Evolutionary conservation across 2,797 vertebrate species (phyloP).

Genomic region (Notoglanidium macrostoma): DNA sequence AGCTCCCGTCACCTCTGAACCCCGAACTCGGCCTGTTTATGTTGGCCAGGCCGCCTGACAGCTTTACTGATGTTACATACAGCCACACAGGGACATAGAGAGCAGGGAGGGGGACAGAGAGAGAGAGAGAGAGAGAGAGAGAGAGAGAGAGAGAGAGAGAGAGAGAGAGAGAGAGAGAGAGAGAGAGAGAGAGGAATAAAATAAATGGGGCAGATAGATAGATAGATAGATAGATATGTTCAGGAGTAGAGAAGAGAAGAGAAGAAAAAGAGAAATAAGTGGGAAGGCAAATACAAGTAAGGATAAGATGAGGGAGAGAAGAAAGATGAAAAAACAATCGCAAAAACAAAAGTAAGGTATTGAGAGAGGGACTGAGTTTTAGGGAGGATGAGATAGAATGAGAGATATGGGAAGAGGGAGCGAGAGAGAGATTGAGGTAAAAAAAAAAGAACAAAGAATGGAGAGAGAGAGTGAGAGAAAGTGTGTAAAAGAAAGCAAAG

Average conservation of each 20-base stretch:
- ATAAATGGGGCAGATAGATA: constrained; percentile 50
- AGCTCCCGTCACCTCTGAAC: constrained; percentile 98
- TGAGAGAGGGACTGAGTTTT: neutral
- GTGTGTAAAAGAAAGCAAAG: neutral
- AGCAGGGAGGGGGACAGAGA: constrained; percentile 45
- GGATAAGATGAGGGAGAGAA: neutral
- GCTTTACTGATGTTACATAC: constrained; percentile 99
- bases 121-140: constrained; percentile 6
- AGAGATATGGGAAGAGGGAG: neutral
- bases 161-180: constrained; percentile 30
- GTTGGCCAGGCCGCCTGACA: constrained; percentile 95
- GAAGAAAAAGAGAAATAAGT: neutral
- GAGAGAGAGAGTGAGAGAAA: neutral
- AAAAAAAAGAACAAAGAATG: neutral
- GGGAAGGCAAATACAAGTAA: neutral
- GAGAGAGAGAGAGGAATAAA: constrained; percentile 44
- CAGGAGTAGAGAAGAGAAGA: too few relatives aligned
- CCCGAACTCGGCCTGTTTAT: constrained; percentile 93
- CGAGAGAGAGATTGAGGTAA: neutral
- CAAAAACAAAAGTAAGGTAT: neutral
- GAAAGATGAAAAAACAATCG: neutral
- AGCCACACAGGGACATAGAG: constrained; percentile 85
- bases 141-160: constrained; percentile 49
- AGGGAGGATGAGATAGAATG: neutral
- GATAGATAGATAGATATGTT: neutral